These are phyloP conservation scores for Chaetophractus vellerosus DNA, from an alignment of 2,797 vertebrate genomes.

Conservation along the genomic window DNA sequence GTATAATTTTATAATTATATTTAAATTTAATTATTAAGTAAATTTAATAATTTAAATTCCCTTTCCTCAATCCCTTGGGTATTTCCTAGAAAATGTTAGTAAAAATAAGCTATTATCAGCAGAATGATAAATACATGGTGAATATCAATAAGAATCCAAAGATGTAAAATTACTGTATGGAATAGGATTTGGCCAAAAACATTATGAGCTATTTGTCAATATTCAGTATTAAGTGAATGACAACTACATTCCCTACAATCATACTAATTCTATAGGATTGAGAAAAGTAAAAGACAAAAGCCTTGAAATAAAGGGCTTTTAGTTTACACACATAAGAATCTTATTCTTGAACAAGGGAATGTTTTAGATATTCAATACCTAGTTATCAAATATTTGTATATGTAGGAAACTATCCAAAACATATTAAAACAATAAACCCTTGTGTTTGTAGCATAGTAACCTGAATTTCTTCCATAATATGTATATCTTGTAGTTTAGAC, in stretches of 20 bases:
- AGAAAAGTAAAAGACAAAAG: slow-evolving; percentile 45
- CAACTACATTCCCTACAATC: not conserved
- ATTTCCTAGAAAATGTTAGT: slow-evolving; percentile 26
- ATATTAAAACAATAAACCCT: slow-evolving; percentile 13
- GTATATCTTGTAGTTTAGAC: not conserved
- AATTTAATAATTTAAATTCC: not conserved
- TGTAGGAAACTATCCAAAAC: not conserved
- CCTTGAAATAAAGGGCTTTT: slow-evolving; percentile 32
- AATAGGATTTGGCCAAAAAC: slow-evolving; percentile 36
- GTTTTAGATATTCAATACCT: not conserved
- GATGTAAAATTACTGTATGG: slow-evolving; percentile 1
- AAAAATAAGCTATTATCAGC: slow-evolving; percentile 23
- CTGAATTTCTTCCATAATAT: not conserved
- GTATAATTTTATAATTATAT: not conserved
- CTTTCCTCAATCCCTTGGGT: not conserved
- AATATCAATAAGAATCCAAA: slow-evolving; percentile 29
- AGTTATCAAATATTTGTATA: not conserved
- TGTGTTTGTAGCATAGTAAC: not conserved
- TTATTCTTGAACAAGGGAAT: not conserved
- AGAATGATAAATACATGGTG: not conserved
- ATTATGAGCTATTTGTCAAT: not conserved
- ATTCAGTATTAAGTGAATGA: slow-evolving; percentile 31
- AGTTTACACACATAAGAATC: not conserved
- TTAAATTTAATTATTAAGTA: too few relatives aligned
- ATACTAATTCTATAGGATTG: not conserved